Percentiles rank a stretch among this genome's conserved stretches.
Conservation (phyloP, 1,140 invertebrate genomes). For the Megalonaias nervosa region DNA sequence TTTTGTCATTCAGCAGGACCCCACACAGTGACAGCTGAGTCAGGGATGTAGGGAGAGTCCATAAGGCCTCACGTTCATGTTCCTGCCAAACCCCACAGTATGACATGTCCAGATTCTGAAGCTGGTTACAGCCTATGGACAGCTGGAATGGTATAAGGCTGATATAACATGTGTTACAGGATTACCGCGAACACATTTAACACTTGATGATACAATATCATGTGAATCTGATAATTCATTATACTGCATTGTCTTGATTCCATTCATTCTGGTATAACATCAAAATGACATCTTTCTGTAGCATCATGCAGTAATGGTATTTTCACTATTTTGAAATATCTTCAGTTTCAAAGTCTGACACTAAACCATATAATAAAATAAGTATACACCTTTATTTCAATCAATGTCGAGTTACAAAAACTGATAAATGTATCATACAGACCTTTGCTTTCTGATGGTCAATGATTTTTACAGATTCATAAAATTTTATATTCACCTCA, state of each 20-base stretch:
- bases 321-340: too few relatives aligned
- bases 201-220: background rate
- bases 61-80: slow-evolving; percentile 53
- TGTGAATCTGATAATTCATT: background rate
- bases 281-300: too few relatives aligned
- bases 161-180: background rate
- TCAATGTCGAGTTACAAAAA: too few relatives aligned
- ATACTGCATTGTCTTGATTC: background rate
- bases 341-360: too few relatives aligned
- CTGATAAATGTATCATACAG: background rate
- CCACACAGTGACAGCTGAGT: slow-evolving; percentile 62
- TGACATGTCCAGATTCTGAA: slow-evolving; percentile 61
- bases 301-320: too few relatives aligned
- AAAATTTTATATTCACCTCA: background rate
- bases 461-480: background rate
- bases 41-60: slow-evolving; percentile 59
- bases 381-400: too few relatives aligned
- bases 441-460: too few relatives aligned
- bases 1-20: slow-evolving; percentile 52
- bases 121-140: slow-evolving; percentile 56
- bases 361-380: too few relatives aligned
- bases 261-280: too few relatives aligned
- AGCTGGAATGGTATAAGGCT: slow-evolving; percentile 41
- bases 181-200: background rate
- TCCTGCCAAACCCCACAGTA: slow-evolving; percentile 58